A percentile compares a stretch with the other conserved stretches of the same genome.
These are phyloP conservation scores for Macrotus californicus DNA, from an alignment of 2,113 vertebrate genomes.

Conservation along the genomic window DNA sequence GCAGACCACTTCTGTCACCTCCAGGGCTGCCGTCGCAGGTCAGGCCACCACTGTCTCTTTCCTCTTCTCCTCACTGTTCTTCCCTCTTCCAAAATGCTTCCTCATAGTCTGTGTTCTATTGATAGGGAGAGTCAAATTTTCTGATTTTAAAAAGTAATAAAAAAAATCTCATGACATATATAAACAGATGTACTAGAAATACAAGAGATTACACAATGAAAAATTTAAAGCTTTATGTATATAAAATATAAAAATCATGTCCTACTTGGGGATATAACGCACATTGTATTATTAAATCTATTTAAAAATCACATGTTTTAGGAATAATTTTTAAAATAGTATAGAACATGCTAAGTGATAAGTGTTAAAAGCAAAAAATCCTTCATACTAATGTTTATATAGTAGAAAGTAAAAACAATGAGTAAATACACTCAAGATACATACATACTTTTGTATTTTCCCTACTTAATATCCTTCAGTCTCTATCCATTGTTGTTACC, in stretches of 20 bases:
- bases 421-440: background rate
- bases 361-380: background rate
- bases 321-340: background rate
- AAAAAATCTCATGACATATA: background rate
- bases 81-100: background rate
- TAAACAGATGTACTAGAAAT: background rate
- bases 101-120: background rate
- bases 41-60: background rate
- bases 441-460: background rate
- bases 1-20: no score
- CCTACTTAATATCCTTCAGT: background rate
- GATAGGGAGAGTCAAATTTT: background rate
- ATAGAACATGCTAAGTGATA: background rate
- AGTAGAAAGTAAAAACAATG: background rate
- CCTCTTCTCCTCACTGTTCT: background rate
- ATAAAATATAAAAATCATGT: background rate
- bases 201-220: background rate
- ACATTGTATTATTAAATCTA: background rate
- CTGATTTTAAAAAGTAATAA: background rate
- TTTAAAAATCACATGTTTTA: constrained; percentile 14
- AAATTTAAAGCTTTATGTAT: background rate
- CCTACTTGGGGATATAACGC: background rate
- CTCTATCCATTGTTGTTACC: background rate
- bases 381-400: background rate
- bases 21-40: background rate